These are phyloP conservation scores for Calephelis perditalis DNA, from an alignment of 2,888 invertebrate genomes.

Conservation along the genomic window DNA sequence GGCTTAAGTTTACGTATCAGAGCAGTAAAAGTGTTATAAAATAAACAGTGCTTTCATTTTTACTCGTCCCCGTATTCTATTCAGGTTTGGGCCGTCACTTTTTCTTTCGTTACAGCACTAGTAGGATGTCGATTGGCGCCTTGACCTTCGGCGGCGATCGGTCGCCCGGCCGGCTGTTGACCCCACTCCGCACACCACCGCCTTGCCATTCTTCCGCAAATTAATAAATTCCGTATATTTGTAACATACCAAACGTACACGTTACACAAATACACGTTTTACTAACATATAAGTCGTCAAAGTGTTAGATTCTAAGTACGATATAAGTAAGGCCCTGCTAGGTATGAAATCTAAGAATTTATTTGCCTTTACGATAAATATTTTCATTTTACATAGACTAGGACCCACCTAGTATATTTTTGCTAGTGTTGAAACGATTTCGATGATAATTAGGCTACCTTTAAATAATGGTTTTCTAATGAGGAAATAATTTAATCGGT, in stretches of 20 bases:
- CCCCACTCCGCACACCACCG: constrained; percentile 46
- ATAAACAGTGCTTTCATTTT: constrained; percentile 66
- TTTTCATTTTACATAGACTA: no score
- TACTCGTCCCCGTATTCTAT: constrained; percentile 70
- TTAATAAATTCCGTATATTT: constrained; percentile 27
- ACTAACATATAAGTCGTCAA: no score
- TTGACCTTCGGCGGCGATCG: constrained; percentile 72
- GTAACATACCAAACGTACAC: constrained; percentile 7
- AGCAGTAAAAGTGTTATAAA: constrained; percentile 22
- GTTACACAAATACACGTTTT: background rate
- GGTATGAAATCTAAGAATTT: no score
- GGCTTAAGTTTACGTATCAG: background rate
- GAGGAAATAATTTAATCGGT: no score
- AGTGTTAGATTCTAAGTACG: no score
- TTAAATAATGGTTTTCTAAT: no score
- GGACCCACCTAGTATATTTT: no score
- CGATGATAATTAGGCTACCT: no score
- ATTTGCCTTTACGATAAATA: no score
- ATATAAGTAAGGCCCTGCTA: no score
- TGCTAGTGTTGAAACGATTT: no score
- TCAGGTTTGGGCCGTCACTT: constrained; percentile 76
- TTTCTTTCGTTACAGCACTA: constrained; percentile 63
- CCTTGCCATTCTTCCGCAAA: constrained; percentile 33
- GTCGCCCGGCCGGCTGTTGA: constrained; percentile 69
- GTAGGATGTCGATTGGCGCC: constrained; percentile 41